Percentiles rank a stretch among this genome's conserved stretches.
These are phyloP conservation scores for Myoxocephalus aenaeus DNA, from an alignment of 2,797 vertebrate genomes.

Conservation along the genomic window DNA sequence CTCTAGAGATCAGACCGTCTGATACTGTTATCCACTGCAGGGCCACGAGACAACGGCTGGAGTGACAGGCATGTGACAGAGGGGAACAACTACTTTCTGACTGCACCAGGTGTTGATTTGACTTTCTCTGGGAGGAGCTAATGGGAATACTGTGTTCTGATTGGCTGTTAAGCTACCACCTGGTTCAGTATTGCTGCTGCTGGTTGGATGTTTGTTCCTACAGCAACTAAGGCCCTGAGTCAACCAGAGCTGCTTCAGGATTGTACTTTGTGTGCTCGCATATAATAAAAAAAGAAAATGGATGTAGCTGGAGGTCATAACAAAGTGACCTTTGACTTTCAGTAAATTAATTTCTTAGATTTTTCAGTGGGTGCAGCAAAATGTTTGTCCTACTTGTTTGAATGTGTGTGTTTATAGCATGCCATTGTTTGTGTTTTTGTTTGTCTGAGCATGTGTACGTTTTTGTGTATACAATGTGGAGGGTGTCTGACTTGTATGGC, in stretches of 20 bases:
- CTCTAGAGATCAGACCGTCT: constrained; percentile 67
- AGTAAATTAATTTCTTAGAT: constrained; percentile 37
- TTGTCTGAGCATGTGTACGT: constrained; percentile 29
- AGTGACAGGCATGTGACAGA: constrained; percentile 78
- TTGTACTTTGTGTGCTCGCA: constrained; percentile 47
- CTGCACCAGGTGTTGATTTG: constrained; percentile 76
- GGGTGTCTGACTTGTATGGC: constrained; percentile 36
- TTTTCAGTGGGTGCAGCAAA: constrained; percentile 29
- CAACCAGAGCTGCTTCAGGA: constrained; percentile 51
- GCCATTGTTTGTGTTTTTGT: constrained; percentile 24
- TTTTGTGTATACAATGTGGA: constrained; percentile 29
- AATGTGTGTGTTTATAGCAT: constrained; percentile 22
- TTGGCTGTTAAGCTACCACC: constrained; percentile 73
- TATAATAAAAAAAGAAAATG: constrained; percentile 41
- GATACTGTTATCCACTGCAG: constrained; percentile 61
- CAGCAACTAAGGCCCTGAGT: constrained; percentile 60
- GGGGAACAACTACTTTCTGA: constrained; percentile 71
- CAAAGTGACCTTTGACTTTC: constrained; percentile 62
- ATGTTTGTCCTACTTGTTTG: constrained; percentile 30
- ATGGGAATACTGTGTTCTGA: constrained; percentile 53
- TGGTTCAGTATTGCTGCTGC: constrained; percentile 67
- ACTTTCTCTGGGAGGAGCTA: constrained; percentile 73
- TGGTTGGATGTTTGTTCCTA: constrained; percentile 73
- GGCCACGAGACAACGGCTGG: constrained; percentile 57
- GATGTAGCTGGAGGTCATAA: constrained; percentile 43